Conservation (phyloP, 1,140 invertebrate genomes). For the Hylyphantes graminicola region DNA sequence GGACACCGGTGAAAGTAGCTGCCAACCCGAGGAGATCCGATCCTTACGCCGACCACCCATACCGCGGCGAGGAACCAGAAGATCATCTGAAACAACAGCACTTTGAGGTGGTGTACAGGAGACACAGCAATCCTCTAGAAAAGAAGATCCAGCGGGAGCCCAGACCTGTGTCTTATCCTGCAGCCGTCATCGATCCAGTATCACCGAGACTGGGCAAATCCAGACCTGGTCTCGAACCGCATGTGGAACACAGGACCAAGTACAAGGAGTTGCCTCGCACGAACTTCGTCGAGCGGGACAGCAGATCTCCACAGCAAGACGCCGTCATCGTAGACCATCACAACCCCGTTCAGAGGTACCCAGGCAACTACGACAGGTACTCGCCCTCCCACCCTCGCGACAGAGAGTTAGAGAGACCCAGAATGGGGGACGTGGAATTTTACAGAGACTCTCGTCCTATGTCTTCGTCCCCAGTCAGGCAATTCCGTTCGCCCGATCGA, state of each 20-base stretch:
- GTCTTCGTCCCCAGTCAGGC: conserved; percentile 50
- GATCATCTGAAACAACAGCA: conserved; percentile 13
- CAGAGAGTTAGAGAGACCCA: not conserved
- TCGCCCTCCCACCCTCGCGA: conserved; percentile 19
- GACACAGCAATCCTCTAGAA: conserved; percentile 56
- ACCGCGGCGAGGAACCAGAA: not conserved
- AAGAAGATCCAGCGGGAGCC: conserved; percentile 37
- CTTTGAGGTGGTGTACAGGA: conserved; percentile 55
- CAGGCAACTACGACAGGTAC: conserved; percentile 34
- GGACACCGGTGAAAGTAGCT: conserved; percentile 37
- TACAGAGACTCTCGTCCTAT: conserved; percentile 47
- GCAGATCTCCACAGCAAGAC: conserved; percentile 1
- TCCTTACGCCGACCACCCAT: not conserved
- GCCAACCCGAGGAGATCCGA: conserved; percentile 32
- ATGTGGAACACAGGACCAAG: conserved; percentile 37
- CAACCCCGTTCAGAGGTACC: conserved; percentile 38
- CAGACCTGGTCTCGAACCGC: conserved; percentile 14
- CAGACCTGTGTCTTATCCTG: conserved; percentile 56
- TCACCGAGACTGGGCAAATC: conserved; percentile 42
- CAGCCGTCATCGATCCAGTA: conserved; percentile 47
- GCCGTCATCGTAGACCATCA: conserved; percentile 30
- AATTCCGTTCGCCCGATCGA: conserved; percentile 51
- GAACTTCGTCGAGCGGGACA: conserved; percentile 6
- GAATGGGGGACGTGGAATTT: not conserved
- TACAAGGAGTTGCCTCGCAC: conserved; percentile 48